phyloP scores from a whole-genome alignment of 2,888 invertebrate species.

The Dryobota labecula region DNA sequence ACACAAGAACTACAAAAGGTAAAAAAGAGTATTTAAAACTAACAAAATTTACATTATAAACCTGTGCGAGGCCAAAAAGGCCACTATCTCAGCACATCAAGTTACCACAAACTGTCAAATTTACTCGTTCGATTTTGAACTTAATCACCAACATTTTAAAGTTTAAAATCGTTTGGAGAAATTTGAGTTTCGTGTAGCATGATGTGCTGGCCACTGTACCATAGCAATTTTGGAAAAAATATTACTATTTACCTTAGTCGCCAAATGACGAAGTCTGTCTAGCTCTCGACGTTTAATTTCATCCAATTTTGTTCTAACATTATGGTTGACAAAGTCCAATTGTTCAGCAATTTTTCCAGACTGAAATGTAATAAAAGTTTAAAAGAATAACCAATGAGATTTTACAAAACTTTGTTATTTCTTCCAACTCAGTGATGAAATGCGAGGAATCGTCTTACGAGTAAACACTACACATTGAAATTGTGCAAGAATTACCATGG shows the following conservation, averaged over 20 bases:
- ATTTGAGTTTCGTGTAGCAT: too few species aligned
- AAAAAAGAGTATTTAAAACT: too few species aligned
- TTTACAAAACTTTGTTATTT: background rate
- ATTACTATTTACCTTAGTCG: constrained; percentile 85
- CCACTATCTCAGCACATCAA: too few species aligned
- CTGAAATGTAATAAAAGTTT: constrained; percentile 87
- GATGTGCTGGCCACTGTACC: too few species aligned
- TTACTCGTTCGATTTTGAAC: too few species aligned
- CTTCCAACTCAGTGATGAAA: background rate
- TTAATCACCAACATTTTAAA: too few species aligned
- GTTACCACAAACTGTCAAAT: too few species aligned
- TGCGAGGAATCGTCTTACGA: too few species aligned
- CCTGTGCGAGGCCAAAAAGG: too few species aligned
- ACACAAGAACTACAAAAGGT: too few species aligned
- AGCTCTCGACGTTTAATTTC: constrained; percentile 98
- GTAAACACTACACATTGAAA: background rate
- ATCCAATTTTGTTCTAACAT: constrained; percentile 96
- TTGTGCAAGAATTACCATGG: background rate
- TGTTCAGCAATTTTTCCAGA: constrained; percentile 97
- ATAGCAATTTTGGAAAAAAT: background rate
- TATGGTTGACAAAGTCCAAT: constrained; percentile 96
- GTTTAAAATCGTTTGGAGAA: too few species aligned
- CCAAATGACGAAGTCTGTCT: constrained; percentile 94
- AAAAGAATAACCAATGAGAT: constrained; percentile 1
- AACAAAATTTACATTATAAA: too few species aligned